Percentiles rank a stretch among this genome's conserved stretches.
Conservation (phyloP, 2,113 vertebrate species). For the Bungarus multicinctus region DNA sequence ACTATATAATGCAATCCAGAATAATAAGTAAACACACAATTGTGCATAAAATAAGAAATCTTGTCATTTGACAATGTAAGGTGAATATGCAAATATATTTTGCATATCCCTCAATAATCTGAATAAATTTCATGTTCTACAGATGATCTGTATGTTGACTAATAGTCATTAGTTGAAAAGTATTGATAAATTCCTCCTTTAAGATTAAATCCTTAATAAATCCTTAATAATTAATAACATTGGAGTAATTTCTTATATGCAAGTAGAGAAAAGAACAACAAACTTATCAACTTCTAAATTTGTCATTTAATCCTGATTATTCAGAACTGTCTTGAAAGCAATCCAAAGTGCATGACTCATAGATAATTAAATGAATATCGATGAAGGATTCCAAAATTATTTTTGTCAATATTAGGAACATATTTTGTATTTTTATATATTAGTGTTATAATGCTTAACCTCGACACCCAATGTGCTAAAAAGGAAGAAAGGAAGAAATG, state of each 20-base stretch:
- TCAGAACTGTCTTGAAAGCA: background rate
- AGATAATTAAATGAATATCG: background rate
- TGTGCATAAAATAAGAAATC: background rate
- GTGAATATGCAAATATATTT: background rate
- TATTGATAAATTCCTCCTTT: background rate
- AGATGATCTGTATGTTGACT: background rate
- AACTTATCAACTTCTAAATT: background rate
- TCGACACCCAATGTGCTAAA: too few species aligned
- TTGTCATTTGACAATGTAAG: background rate
- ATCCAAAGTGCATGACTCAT: background rate
- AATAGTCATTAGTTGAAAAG: background rate
- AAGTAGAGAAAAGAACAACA: background rate
- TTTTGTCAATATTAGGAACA: background rate
- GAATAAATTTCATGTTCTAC: background rate
- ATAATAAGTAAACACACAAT: background rate
- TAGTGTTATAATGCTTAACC: background rate
- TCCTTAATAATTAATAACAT: background rate
- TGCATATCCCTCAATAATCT: background rate
- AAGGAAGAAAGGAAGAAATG: too few species aligned
- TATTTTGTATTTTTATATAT: background rate
- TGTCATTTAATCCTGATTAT: background rate
- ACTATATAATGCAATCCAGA: background rate
- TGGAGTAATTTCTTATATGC: background rate
- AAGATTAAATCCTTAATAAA: background rate
- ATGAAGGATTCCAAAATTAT: background rate